Evolutionary conservation across 2,797 vertebrate genomes (phyloP).

Genomic region (Siniperca undulata): DNA sequence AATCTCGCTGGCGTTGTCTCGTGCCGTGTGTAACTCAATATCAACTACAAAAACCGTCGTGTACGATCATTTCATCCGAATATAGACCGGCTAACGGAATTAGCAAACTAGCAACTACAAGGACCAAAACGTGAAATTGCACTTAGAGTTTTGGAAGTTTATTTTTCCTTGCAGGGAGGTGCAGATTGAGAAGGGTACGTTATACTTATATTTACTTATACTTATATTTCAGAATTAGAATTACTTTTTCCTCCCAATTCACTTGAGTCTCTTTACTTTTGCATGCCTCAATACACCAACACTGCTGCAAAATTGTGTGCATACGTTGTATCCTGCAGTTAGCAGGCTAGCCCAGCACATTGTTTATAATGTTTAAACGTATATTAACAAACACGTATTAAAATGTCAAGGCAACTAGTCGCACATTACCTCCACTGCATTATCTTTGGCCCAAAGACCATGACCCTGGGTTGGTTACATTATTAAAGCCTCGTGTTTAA

Average conservation of each 20-base stretch:
- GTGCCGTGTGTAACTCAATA: background rate
- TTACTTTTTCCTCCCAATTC: background rate
- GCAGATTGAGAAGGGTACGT: too few species aligned
- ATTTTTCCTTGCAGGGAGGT: background rate
- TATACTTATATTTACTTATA: background rate
- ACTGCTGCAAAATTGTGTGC: background rate
- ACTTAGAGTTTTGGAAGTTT: background rate
- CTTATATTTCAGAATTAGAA: background rate
- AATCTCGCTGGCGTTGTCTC: background rate
- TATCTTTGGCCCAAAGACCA: background rate
- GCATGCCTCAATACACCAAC: background rate
- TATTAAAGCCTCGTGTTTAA: conserved; percentile 35
- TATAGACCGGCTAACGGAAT: background rate
- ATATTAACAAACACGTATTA: background rate
- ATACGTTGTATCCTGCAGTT: background rate
- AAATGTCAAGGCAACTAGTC: background rate
- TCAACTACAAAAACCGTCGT: background rate
- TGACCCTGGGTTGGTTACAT: background rate
- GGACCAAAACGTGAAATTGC: background rate
- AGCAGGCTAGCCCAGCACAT: conserved; percentile 14
- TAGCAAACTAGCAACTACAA: background rate
- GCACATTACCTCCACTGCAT: background rate
- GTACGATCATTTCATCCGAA: background rate
- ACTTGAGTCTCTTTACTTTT: background rate
- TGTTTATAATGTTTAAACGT: background rate